Conservation (phyloP, 2,797 vertebrate species). For the Pipistrellus kuhlii region DNA sequence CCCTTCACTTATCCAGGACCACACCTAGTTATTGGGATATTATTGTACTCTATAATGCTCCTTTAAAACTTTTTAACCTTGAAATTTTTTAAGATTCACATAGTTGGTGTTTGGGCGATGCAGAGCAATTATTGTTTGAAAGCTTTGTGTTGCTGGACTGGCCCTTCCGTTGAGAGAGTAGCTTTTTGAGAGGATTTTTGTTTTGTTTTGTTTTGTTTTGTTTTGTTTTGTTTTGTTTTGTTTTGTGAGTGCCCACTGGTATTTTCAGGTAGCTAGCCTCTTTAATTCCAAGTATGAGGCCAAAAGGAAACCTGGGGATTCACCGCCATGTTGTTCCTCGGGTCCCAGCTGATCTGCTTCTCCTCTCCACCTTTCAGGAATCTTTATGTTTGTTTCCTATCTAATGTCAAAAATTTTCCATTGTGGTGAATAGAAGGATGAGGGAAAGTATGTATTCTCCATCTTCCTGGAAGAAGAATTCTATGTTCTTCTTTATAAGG, state of each 20-base stretch:
- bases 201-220: no score
- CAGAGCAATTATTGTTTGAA: neutral
- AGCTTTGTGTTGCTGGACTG: neutral
- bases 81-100: neutral
- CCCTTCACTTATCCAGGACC: neutral
- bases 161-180: neutral
- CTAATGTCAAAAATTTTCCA: neutral
- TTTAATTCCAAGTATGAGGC: neutral
- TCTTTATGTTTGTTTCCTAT: neutral
- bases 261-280: neutral
- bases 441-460: neutral
- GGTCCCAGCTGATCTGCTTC: neutral
- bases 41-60: neutral
- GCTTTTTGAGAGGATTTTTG: neutral
- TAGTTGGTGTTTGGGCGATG: neutral
- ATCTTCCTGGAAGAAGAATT: neutral
- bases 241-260: no score
- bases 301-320: neutral
- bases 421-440: neutral
- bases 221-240: no score
- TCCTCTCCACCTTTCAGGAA: neutral
- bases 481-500: neutral
- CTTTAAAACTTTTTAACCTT: neutral
- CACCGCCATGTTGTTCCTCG: fast-evolving
- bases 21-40: no score